A percentile compares a stretch with the other conserved stretches of the same genome.
These are phyloP conservation scores for Acanthosepion lycidas DNA, from an alignment of 2,888 invertebrate species.

Conservation along the genomic window DNA sequence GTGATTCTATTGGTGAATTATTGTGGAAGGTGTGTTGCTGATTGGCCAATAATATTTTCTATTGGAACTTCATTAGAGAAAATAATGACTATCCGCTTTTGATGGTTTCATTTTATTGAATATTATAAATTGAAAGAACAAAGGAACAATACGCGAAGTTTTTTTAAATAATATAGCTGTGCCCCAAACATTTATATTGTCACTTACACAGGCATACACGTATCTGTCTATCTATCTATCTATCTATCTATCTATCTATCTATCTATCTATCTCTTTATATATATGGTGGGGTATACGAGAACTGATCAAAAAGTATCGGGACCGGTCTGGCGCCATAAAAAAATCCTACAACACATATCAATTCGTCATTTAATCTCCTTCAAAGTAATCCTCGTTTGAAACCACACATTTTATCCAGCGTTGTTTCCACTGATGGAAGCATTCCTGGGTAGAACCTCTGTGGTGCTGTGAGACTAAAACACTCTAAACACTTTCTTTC, in stretches of 20 bases:
- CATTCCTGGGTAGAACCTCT: no score
- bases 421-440: no score
- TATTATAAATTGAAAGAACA: neutral
- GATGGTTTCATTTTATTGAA: constrained; percentile 17
- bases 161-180: neutral
- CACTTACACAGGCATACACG: neutral
- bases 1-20: neutral
- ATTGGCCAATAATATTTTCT: constrained; percentile 14
- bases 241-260: neutral
- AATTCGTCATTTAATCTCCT: no score
- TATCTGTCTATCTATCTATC: no score
- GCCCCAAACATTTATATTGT: neutral
- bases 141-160: neutral
- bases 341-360: no score
- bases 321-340: no score
- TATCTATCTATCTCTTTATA: neutral
- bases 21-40: neutral
- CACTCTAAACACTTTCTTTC: no score
- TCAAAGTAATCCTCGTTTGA: no score
- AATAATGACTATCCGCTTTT: neutral
- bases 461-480: neutral
- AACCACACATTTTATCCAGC: no score
- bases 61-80: constrained; percentile 16
- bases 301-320: no score
- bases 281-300: no score